Evolutionary conservation across 2,113 vertebrate species (phyloP), one percentile per base, ranked within the genome.

Genomic region (Chaetops frenatus): DNA sequence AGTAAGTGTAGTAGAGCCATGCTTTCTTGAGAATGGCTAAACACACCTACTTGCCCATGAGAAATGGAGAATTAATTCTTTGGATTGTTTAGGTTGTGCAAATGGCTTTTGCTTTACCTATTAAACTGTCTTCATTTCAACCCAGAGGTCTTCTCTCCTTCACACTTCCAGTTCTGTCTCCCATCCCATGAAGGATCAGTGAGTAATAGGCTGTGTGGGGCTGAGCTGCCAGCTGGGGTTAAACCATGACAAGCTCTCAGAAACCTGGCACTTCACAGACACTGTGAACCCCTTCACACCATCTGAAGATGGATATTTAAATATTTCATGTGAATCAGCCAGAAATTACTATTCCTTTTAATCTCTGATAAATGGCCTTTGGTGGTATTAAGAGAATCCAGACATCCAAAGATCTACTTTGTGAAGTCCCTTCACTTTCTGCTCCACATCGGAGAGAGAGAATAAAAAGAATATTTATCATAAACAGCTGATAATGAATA

Each of bases 31-130:
- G 28, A 90, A 48, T 36, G 29, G 54, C 54, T 40, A 38, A 69
- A 35, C 16, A 47, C 21, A 50, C 16, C 15, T 60, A 3, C 9
- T 51, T 53, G 24, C 29, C n/a, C 17, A 22, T 40, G 29, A 11
- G 21, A 89, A 47, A 29, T 1, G 0, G 21, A 47, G 47, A 67
- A 29, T 27, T 11, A 54, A 47, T 82, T 27, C 8, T 61, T 82
- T 40, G 28, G 11, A 7, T 54, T 45, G 9, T 60, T 61, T 28
- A 69, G 13, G 45, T 67, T 47, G 20, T 0, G 0, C 14, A 28
- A 9, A 17, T 7, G 9, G 13, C 25, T 47, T 67, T 67, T 25
- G 4, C 24, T 82, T 89, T 47, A 12, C 20, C 21, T 31, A 4
- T 27, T 67, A 31, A n/a, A 40, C 5, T 29, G 6, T 11, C 5